Evolutionary conservation across 2,113 vertebrate genomes (phyloP).

Genomic region (Kryptolebias marmoratus): DNA sequence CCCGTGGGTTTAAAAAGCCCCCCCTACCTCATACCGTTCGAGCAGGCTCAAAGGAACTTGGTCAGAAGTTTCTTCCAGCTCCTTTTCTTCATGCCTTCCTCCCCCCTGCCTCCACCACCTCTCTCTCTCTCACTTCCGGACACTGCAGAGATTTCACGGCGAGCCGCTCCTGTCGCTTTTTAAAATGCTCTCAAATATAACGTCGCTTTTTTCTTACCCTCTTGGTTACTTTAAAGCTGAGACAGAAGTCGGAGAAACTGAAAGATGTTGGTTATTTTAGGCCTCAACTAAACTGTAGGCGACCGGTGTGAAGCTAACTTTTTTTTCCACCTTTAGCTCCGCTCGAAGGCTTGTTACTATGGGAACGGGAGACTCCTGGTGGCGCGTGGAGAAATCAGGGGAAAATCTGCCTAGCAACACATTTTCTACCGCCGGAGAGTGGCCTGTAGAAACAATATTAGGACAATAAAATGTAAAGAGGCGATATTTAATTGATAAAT

Average conservation of each 20-base stretch:
- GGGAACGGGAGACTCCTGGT: slow-evolving; percentile 75
- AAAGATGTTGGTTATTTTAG: background rate
- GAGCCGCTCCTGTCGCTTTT: background rate
- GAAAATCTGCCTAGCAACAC: background rate
- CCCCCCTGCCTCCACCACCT: slow-evolving; percentile 34
- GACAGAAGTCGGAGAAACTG: background rate
- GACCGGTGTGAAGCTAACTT: slow-evolving; percentile 24
- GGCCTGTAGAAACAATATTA: background rate
- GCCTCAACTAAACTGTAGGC: background rate
- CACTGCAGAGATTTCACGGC: slow-evolving; percentile 36
- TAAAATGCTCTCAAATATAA: background rate
- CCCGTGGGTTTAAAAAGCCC: background rate
- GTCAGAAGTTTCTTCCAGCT: slow-evolving; percentile 20
- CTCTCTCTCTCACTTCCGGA: slow-evolving; percentile 72
- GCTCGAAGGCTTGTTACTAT: slow-evolving; percentile 59
- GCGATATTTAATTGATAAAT: too few relatives aligned
- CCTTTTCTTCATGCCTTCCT: slow-evolving; percentile 65
- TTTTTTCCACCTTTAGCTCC: slow-evolving; percentile 19
- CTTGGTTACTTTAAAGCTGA: too few relatives aligned
- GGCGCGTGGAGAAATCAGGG: slow-evolving; percentile 52
- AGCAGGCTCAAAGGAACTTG: slow-evolving; percentile 1
- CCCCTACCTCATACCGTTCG: background rate
- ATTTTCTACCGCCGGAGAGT: too few relatives aligned
- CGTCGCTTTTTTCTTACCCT: background rate
- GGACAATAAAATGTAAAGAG: too few relatives aligned